Evolutionary conservation across 92 coral and sea anemone species (phyloP).

Genomic region (Zoanthus sansibaricus): DNA sequence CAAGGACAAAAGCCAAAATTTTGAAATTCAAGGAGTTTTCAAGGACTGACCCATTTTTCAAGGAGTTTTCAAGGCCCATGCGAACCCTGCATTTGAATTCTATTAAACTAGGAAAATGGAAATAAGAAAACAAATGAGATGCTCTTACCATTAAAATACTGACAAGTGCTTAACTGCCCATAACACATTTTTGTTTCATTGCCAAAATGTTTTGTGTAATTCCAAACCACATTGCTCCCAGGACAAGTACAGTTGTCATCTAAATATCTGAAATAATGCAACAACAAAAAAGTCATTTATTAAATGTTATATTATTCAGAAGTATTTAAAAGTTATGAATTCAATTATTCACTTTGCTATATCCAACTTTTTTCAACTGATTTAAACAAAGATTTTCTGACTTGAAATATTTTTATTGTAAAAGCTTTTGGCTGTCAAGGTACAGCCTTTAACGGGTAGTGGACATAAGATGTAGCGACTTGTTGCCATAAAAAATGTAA

Average conservation of each 20-base stretch:
- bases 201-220: background rate
- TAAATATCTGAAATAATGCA: conserved; percentile 41
- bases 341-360: background rate
- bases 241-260: conserved; percentile 72
- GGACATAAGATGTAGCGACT: no score
- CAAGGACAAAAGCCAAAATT: no score
- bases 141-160: conserved; percentile 69
- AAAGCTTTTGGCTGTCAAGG: no score
- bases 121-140: background rate
- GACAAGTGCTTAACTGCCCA: conserved; percentile 63
- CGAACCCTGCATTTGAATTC: no score
- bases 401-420: no score
- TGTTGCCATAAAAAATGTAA: no score
- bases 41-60: no score
- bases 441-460: no score
- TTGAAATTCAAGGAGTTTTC: no score
- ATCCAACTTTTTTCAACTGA: background rate
- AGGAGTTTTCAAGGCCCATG: no score
- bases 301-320: background rate
- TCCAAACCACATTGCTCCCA: conserved; percentile 76
- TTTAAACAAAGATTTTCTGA: no score
- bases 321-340: background rate
- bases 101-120: no score
- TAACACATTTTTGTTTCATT: conserved; percentile 52
- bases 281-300: background rate